phyloP scores from a whole-genome alignment of 2,797 vertebrate genomes.

The Malacoctenus gilli region DNA sequence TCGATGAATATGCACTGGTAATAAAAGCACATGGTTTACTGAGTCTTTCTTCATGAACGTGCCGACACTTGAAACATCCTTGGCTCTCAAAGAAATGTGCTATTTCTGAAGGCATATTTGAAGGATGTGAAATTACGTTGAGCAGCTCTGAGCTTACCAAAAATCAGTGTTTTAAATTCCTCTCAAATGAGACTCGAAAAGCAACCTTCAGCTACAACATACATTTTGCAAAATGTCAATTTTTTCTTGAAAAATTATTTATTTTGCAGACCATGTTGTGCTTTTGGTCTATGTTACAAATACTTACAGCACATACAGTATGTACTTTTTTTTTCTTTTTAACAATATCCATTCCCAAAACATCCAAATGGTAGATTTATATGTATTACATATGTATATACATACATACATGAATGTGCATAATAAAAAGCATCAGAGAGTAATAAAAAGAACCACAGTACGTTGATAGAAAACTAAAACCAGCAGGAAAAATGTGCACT shows the following conservation, averaged over 20 bases:
- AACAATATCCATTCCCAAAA: constrained; percentile 73
- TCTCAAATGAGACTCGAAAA: too few relatives aligned
- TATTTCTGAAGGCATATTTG: too few relatives aligned
- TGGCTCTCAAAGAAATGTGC: too few relatives aligned
- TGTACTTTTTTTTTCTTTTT: constrained; percentile 35
- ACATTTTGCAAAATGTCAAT: neutral
- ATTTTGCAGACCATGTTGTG: constrained; percentile 75
- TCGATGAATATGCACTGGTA: constrained; percentile 84
- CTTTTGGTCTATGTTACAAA: constrained; percentile 73
- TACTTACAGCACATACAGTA: constrained; percentile 72
- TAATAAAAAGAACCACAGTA: constrained; percentile 53
- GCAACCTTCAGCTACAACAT: too few relatives aligned
- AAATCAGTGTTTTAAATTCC: too few relatives aligned
- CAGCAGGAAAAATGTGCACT: constrained; percentile 52
- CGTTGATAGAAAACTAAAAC: constrained; percentile 45
- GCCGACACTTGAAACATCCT: neutral
- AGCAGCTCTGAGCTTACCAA: too few relatives aligned
- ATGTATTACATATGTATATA: constrained; percentile 75
- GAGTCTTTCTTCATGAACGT: constrained; percentile 25
- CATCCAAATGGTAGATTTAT: constrained; percentile 74
- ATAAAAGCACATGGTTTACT: constrained; percentile 87
- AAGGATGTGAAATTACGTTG: too few relatives aligned
- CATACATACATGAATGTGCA: constrained; percentile 64
- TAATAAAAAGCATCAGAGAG: constrained; percentile 53
- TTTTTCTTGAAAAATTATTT: constrained; percentile 74